phyloP scores from a whole-genome alignment of 2,113 vertebrate genomes.

The Macquaria ambigua region DNA sequence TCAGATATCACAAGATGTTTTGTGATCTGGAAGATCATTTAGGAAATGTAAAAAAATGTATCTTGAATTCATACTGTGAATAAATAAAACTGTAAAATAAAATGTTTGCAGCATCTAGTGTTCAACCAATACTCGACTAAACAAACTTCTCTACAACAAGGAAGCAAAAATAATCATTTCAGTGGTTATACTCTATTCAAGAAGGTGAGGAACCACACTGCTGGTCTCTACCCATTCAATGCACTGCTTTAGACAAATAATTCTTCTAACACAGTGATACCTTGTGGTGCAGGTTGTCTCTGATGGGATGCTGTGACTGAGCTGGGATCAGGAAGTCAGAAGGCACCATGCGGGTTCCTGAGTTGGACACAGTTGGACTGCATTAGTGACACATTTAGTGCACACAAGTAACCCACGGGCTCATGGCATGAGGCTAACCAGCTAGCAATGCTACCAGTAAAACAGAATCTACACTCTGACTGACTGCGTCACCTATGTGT shows the following conservation, averaged over 20 bases:
- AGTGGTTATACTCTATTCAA: background rate
- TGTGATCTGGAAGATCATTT: background rate
- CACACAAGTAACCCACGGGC: background rate
- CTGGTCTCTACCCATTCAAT: background rate
- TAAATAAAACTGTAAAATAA: background rate
- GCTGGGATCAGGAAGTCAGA: slow-evolving; percentile 96
- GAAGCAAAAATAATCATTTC: background rate
- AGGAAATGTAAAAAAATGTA: background rate
- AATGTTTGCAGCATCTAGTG: background rate
- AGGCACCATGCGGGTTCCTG: slow-evolving; percentile 97
- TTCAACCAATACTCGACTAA: background rate
- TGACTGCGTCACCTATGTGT: background rate
- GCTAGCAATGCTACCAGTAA: background rate
- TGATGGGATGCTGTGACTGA: slow-evolving; percentile 94
- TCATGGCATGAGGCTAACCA: background rate
- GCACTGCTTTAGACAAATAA: background rate
- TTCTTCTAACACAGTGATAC: slow-evolving; percentile 63
- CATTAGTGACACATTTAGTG: slow-evolving; percentile 6
- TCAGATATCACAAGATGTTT: background rate
- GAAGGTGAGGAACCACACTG: background rate
- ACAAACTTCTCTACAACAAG: background rate
- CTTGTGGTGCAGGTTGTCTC: slow-evolving; percentile 96
- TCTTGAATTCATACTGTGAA: background rate
- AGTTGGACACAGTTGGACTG: background rate
- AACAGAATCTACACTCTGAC: background rate